A percentile compares a stretch with the other conserved stretches of the same genome.
phyloP scores from a whole-genome alignment of 2,113 vertebrate genomes.

The Parotia lawesii region DNA sequence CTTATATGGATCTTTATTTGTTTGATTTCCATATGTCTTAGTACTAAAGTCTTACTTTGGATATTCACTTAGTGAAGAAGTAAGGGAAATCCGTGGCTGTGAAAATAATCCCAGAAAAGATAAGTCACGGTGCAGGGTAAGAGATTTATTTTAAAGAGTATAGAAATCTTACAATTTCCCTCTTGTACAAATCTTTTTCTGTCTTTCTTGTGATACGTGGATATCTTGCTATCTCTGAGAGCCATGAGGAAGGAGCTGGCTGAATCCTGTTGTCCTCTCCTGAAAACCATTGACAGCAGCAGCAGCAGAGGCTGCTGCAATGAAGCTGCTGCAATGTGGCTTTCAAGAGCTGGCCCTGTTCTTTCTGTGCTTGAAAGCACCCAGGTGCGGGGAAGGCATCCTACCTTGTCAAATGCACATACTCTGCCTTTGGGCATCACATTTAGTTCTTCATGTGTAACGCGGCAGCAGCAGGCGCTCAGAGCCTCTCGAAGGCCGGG shows the following conservation, averaged over 20 bases:
- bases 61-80: constrained; percentile 7
- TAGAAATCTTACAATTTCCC: background rate
- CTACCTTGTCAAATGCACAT: background rate
- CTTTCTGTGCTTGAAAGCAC: background rate
- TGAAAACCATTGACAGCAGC: rapidly evolving
- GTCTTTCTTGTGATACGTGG: rapidly evolving
- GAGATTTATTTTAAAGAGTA: background rate
- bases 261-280: rapidly evolving
- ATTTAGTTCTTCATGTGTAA: background rate
- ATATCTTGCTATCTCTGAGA: background rate
- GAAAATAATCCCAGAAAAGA: background rate
- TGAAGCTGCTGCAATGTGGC: background rate
- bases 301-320: background rate
- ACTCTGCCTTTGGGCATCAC: background rate
- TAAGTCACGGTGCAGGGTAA: background rate
- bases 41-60: constrained; percentile 1
- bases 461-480: rapidly evolving
- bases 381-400: background rate
- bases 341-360: background rate
- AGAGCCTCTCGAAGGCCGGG: background rate
- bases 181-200: background rate
- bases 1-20: constrained; percentile 19
- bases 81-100: background rate
- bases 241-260: rapidly evolving
- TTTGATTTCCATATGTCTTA: constrained; percentile 39